These are phyloP conservation scores for Echinometra lucunter DNA, from an alignment of 53 echinoderm and acorn worm species.

Conservation along the genomic window DNA sequence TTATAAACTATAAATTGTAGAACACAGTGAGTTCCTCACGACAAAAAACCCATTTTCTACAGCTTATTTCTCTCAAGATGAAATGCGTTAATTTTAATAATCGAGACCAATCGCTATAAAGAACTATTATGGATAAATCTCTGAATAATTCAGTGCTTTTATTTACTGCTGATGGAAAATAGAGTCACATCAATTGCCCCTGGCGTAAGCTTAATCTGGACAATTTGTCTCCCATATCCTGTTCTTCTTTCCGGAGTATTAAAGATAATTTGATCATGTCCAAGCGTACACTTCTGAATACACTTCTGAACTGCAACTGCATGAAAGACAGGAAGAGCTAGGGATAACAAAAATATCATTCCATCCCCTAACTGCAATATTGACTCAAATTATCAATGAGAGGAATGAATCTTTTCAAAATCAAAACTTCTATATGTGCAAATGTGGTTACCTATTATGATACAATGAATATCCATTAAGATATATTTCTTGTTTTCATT, in stretches of 20 bases:
- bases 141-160: background rate
- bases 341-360: background rate
- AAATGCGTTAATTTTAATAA: background rate
- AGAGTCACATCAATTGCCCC: background rate
- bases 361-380: no score
- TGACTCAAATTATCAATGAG: no score
- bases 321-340: background rate
- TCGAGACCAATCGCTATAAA: background rate
- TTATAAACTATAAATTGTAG: background rate
- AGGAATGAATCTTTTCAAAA: no score
- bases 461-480: no score
- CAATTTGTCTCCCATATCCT: conserved; percentile 48
- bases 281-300: background rate
- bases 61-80: background rate
- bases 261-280: conserved; percentile 34
- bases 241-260: conserved; percentile 46
- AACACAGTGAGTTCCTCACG: background rate
- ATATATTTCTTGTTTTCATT: no score
- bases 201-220: background rate
- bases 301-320: background rate
- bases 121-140: background rate
- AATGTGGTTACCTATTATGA: no score
- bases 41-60: background rate
- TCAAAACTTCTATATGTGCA: no score
- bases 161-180: background rate